Evolutionary conservation across 2,888 invertebrate species (phyloP).

Genomic region (Watsonalla cultraria): DNA sequence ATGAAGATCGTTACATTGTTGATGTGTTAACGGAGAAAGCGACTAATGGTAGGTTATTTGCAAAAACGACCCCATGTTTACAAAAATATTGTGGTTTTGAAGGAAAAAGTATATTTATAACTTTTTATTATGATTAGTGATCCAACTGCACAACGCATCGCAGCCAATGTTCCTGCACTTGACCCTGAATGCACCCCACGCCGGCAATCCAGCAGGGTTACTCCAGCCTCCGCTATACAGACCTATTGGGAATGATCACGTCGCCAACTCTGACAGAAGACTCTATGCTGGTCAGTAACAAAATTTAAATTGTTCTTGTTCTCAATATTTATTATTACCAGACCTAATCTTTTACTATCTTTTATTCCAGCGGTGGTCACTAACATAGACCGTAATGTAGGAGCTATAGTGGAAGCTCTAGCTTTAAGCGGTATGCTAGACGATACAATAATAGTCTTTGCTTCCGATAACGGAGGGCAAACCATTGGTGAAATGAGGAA

Average conservation of each 20-base stretch:
- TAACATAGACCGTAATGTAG: constrained; percentile 89
- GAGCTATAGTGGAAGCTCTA: constrained; percentile 84
- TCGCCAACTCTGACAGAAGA: constrained; percentile 83
- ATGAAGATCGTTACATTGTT: constrained; percentile 58
- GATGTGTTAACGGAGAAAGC: constrained; percentile 66
- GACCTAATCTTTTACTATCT: neutral
- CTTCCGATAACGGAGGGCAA: constrained; percentile 94
- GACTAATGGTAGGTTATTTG: constrained; percentile 46
- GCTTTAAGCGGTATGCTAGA: constrained; percentile 83
- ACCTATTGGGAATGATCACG: constrained; percentile 82
- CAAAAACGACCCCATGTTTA: too few relatives aligned
- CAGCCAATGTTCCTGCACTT: constrained; percentile 89
- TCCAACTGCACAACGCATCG: constrained; percentile 76
- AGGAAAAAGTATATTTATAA: neutral
- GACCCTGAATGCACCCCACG: constrained; percentile 89
- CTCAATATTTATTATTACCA: neutral
- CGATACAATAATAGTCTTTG: constrained; percentile 91
- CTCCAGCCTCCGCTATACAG: constrained; percentile 86
- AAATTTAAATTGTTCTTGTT: constrained; percentile 5
- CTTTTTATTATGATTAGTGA: constrained; percentile 57
- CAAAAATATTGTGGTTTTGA: too few relatives aligned
- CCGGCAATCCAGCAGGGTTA: constrained; percentile 84
- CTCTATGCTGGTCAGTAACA: constrained; percentile 83
- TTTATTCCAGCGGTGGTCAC: constrained; percentile 80
- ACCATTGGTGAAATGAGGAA: constrained; percentile 86